Conservation (phyloP, 2,797 vertebrate genomes). For the Lophura swinhoii region DNA sequence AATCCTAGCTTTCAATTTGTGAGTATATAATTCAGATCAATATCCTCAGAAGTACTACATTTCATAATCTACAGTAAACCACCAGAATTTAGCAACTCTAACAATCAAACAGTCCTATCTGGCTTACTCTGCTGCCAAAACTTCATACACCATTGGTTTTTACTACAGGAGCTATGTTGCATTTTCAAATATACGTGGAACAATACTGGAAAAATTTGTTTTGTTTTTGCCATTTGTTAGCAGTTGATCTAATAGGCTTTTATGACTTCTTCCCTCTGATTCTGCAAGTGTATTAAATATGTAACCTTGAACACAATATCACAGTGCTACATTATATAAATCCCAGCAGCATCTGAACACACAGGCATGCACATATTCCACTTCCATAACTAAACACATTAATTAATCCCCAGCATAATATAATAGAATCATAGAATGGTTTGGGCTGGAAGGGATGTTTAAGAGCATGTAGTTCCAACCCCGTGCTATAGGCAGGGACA, state of each 20-base stretch:
- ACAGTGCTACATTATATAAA: not conserved
- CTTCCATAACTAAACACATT: not conserved
- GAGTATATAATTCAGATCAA: not conserved
- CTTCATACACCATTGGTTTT: not conserved
- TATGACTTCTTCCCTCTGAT: not conserved
- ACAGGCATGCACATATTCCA: not conserved
- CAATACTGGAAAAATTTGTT: not conserved
- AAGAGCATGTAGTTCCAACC: too few species aligned
- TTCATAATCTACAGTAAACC: not conserved
- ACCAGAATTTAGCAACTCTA: not conserved
- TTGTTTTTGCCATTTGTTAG: not conserved
- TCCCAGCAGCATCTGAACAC: constrained; percentile 8
- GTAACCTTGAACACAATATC: not conserved
- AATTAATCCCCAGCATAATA: not conserved
- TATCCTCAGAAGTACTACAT: not conserved
- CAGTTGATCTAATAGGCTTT: not conserved
- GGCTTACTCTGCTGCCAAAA: not conserved
- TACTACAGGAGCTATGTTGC: not conserved
- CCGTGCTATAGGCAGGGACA: too few species aligned
- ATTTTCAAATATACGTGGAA: not conserved
- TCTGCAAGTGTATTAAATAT: not conserved
- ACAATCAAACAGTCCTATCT: not conserved
- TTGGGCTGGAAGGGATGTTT: too few species aligned
- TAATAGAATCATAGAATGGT: too few species aligned
- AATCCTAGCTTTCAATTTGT: not conserved